Evolutionary conservation across 92 coral and sea anemone species (phyloP).

Genomic region (Siderastrea radians): DNA sequence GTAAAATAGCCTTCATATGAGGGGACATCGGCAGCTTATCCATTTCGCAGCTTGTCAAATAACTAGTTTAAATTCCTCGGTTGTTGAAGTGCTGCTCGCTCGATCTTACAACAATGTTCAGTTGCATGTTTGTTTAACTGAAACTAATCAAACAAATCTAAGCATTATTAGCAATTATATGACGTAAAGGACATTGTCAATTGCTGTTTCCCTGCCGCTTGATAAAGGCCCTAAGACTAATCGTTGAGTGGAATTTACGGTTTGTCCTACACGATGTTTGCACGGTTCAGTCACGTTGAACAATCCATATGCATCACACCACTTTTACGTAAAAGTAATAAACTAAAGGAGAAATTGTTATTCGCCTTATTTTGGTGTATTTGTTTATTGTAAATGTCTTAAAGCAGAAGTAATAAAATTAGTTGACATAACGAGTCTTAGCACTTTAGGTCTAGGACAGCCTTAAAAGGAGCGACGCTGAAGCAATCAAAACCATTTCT

Average conservation of each 20-base stretch:
- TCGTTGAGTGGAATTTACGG: too few relatives aligned
- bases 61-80: conserved; percentile 2
- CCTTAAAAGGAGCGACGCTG: neutral
- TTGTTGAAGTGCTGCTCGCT: neutral
- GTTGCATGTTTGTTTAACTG: neutral
- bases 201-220: too few relatives aligned
- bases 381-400: neutral
- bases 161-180: neutral
- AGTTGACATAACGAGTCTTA: conserved; percentile 30
- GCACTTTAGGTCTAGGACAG: neutral
- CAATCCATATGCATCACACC: too few relatives aligned
- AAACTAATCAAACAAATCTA: neutral
- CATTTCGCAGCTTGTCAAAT: neutral
- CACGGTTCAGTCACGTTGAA: too few relatives aligned
- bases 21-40: conserved; percentile 29
- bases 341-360: neutral
- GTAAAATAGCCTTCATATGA: conserved; percentile 22
- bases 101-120: neutral
- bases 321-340: too few relatives aligned
- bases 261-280: too few relatives aligned
- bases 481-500: neutral
- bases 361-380: neutral
- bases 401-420: conserved; percentile 4
- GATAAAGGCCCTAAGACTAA: too few relatives aligned
- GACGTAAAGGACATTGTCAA: too few relatives aligned